Base-by-base conservation (phyloP, 2,888 invertebrate genomes). In the Schizaphis graminum region DNA sequence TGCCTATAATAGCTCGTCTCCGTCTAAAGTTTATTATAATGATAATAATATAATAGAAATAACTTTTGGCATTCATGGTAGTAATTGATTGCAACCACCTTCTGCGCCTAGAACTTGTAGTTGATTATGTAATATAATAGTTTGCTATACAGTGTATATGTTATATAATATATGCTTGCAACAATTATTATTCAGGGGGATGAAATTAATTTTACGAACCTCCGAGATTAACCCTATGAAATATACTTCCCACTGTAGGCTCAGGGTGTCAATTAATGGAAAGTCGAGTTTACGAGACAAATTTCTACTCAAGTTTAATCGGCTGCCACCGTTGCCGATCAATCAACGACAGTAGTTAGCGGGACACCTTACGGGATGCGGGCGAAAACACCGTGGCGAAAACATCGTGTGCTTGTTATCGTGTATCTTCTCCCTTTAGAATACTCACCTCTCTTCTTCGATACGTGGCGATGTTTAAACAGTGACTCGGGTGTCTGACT, bases 251-350 rank as follows among this genome's bases (percentile, higher is more conserved):
- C 67, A n/a, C 61, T n/a, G 61, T 35, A 21, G n/a, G n/a, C n/a
- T 16, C 35, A 77, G 21, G 84, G 84, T 67, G 90, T 87, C 94
- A 86, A 93, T 89, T 89, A 89, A 94, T n/a, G 41, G 85, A 91
- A 90, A 89, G 86, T 91, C 86, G 86, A 67, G 41, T 88, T 88
- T 92, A 91, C 91, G 67, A 91, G 94, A 94, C 91, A 91, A 91
- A 94, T 94, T 61, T 94, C 61, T 57, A 67, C 90, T 90, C 57
- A 53, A 53, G 90, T 91, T 86, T 89, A 94, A 91, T 91, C 90
- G 85, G 49, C 41, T 88, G 92, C 49, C 92, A 56, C 26, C 47
- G 56, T 57, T n/a, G 86, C 21, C 53, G 86, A 94, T 94, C 86
- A 91, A 91, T 94, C 94, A 94, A 93, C 89, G 89, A 93, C 89